Evolutionary conservation across 2,113 vertebrate genomes (phyloP), one percentile per base, ranked within the genome.

Genomic region (Apteryx mantelli): DNA sequence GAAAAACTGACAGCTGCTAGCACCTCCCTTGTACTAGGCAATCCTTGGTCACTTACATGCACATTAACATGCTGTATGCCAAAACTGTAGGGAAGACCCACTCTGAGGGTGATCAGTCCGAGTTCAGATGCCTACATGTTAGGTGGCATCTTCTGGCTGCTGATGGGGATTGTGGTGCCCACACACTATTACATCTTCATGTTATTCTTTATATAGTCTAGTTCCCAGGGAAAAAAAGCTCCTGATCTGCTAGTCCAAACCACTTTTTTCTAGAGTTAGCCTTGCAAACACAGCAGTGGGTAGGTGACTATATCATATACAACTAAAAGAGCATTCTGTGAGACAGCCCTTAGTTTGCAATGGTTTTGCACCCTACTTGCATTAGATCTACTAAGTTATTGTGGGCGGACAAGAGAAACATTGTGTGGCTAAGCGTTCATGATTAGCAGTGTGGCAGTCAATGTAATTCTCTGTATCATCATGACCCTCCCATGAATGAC

Each of bases 401-500:
- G 2, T 0, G 9, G 50, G 36, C 55, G 66, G 55, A 53, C 44
- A 74, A 26, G 64, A 70, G 20, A 53, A 11, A 11, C 9, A 11
- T 1, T 6, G 7, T 22, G 26, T 61, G 73, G 21, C 40, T 42
- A 16, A 66, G 11, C 3, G 4, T 5, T 50, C 42, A 4, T 0
- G 10, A 4, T 14, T 46, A 52, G 9, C 4, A 70, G n/a, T 15
- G 36, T 40, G 74, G 30, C 36, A 89, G 73, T 24, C 55, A 25
- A 0, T 2, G 11, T 8, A 36, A 22, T 77, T 48, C 46, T 50
- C 14, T 19, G 13, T 5, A 28, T 55, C 38, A 2, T 8, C 30
- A 19, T 1, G 24, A n/a, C 20, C 40, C 48, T 79, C 50, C 13
- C 38, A 44, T 0, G 1, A 68, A 9, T 1, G 3, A 40, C 4